Evolutionary conservation across 2,113 vertebrate genomes (phyloP).

Genomic region (Oryzias curvinotus): DNA sequence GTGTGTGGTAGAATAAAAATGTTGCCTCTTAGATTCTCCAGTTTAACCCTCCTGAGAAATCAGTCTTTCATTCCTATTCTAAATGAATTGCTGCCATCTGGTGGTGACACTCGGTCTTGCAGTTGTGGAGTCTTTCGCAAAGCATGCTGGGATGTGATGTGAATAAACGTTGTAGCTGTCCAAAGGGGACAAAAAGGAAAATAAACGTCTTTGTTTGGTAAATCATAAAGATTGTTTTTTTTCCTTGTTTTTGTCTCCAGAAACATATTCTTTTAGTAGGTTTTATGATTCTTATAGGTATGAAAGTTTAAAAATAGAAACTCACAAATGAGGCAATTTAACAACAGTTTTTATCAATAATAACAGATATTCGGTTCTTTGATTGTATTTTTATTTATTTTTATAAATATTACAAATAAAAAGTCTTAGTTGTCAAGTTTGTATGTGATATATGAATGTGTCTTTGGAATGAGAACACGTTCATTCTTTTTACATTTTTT

Average conservation of each 20-base stretch:
- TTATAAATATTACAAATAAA: background rate
- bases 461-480: too few species aligned
- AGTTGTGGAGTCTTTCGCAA: conserved; percentile 4
- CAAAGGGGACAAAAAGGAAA: conserved; percentile 21
- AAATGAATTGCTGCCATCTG: conserved; percentile 68
- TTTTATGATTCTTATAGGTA: too few species aligned
- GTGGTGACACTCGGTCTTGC: conserved; percentile 35
- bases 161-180: conserved; percentile 19
- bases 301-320: background rate
- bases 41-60: background rate
- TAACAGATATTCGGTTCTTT: background rate
- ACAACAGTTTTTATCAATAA: too few species aligned
- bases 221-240: background rate
- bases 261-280: too few species aligned
- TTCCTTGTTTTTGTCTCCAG: too few species aligned
- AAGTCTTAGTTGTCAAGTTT: background rate
- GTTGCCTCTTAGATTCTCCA: background rate
- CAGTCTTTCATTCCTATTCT: background rate
- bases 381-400: background rate
- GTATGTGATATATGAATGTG: too few species aligned
- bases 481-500: too few species aligned
- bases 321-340: background rate
- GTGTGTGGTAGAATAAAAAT: background rate
- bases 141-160: conserved; percentile 31
- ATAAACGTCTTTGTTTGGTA: conserved; percentile 1